phyloP scores from a whole-genome alignment of 2,888 invertebrate genomes.

The Aleiodes alternator region DNA sequence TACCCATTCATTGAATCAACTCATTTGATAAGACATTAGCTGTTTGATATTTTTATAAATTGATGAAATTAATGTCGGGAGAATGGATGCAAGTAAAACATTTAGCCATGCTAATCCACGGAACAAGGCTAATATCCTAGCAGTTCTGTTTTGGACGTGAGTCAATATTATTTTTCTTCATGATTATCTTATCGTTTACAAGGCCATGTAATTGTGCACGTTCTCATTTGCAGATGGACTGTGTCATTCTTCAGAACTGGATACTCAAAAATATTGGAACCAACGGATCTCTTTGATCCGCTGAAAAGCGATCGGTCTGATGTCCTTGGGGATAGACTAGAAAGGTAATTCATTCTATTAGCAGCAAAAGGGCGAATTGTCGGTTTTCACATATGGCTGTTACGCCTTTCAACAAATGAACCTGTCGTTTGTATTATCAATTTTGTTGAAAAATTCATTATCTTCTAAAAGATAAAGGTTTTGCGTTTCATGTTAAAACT shows the following conservation, averaged over 20 bases:
- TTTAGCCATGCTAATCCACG: slow-evolving; percentile 78
- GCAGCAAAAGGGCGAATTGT: neutral
- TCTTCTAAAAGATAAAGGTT: no score
- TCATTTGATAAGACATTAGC: neutral
- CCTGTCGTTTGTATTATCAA: no score
- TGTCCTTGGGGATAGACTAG: slow-evolving; percentile 81
- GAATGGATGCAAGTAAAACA: slow-evolving; percentile 71
- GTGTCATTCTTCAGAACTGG: slow-evolving; percentile 86
- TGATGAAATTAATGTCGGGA: slow-evolving; percentile 37
- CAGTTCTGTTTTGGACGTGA: slow-evolving; percentile 81
- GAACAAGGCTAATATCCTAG: slow-evolving; percentile 78
- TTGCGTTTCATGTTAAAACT: no score
- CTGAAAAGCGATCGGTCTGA: slow-evolving; percentile 83
- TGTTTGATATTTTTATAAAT: slow-evolving; percentile 4
- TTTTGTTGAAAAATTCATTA: no score
- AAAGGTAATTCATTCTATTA: slow-evolving; percentile 77
- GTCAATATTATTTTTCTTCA: slow-evolving; percentile 50
- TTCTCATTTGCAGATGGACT: slow-evolving; percentile 81
- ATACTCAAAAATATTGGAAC: slow-evolving; percentile 82
- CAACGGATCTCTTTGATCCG: slow-evolving; percentile 85
- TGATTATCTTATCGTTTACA: neutral
- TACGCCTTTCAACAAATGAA: no score
- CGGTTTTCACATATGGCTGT: no score
- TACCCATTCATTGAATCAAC: no score
- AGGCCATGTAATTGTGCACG: neutral